phyloP scores from a whole-genome alignment of 2,888 invertebrate genomes.

The Poecilus cupreus region DNA sequence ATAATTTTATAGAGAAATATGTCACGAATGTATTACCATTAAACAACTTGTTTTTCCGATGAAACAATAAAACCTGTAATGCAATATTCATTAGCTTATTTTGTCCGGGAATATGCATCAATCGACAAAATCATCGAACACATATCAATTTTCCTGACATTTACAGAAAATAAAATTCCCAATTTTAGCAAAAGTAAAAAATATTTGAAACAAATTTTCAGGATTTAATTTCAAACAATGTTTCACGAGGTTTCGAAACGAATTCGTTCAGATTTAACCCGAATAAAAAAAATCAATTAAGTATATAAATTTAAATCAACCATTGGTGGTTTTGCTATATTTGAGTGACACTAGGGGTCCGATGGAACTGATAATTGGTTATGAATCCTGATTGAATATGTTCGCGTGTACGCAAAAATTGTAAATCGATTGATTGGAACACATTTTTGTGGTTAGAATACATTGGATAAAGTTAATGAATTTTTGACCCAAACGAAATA shows the following conservation, averaged over 20 bases:
- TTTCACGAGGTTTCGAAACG: background rate
- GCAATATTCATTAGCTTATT: too few relatives aligned
- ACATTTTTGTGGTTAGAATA: slow-evolving; percentile 47
- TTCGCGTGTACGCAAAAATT: slow-evolving; percentile 33
- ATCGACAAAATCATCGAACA: too few relatives aligned
- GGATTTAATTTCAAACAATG: slow-evolving; percentile 26
- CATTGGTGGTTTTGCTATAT: background rate
- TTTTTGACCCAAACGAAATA: slow-evolving; percentile 17
- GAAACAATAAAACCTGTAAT: too few relatives aligned
- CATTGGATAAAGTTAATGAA: slow-evolving; percentile 26
- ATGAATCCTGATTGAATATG: slow-evolving; percentile 52
- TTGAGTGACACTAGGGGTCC: slow-evolving; percentile 24
- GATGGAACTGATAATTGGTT: slow-evolving; percentile 44
- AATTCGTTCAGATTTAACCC: background rate
- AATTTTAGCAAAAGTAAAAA: too few relatives aligned
- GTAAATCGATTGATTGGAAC: slow-evolving; percentile 42
- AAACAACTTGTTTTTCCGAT: too few relatives aligned
- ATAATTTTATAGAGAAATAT: too few relatives aligned
- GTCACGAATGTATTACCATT: too few relatives aligned
- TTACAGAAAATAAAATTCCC: too few relatives aligned
- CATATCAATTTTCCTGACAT: too few relatives aligned
- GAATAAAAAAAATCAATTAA: slow-evolving; percentile 48
- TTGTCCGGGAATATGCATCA: too few relatives aligned
- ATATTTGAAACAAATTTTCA: slow-evolving; percentile 35
- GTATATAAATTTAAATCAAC: slow-evolving; percentile 48